These are phyloP conservation scores for Zygothrica quintamaculata DNA, from an alignment of 2,888 invertebrate genomes.

Conservation along the genomic window DNA sequence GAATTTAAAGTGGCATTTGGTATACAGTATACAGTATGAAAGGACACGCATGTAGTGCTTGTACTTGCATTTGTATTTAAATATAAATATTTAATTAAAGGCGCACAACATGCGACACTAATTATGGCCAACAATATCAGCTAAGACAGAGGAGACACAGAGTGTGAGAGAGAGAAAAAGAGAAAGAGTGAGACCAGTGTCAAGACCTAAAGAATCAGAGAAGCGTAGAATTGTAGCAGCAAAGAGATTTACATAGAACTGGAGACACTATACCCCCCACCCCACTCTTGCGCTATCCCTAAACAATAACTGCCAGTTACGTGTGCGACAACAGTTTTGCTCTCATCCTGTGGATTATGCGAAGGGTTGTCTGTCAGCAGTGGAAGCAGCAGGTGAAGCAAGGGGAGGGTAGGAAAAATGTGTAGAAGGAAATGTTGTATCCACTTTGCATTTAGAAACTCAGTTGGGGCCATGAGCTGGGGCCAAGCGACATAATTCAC, in stretches of 20 bases:
- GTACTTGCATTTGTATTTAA: constrained; percentile 13
- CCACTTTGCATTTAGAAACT: constrained; percentile 29
- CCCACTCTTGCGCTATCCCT: too few species aligned
- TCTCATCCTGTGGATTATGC: constrained; percentile 11
- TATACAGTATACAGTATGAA: neutral
- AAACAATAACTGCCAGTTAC: constrained; percentile 12
- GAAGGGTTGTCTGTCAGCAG: neutral
- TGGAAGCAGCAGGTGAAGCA: too few species aligned
- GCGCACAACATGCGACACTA: constrained; percentile 48
- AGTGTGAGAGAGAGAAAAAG: neutral
- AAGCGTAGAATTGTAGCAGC: neutral
- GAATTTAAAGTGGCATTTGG: constrained; percentile 68
- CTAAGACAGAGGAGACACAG: too few species aligned
- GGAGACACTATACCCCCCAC: too few species aligned
- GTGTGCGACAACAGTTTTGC: constrained; percentile 30
- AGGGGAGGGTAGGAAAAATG: neutral
- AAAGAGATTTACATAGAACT: neutral
- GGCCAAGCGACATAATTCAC: constrained; percentile 60
- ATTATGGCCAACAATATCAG: constrained; percentile 37
- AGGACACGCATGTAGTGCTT: constrained; percentile 25
- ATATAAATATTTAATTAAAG: constrained; percentile 69
- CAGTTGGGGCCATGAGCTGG: constrained; percentile 47
- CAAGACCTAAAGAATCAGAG: too few species aligned
- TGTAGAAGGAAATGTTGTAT: neutral
- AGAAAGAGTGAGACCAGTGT: too few species aligned